These are phyloP conservation scores for Zygogramma bicolorata DNA, from an alignment of 2,888 invertebrate genomes.

Conservation along the genomic window DNA sequence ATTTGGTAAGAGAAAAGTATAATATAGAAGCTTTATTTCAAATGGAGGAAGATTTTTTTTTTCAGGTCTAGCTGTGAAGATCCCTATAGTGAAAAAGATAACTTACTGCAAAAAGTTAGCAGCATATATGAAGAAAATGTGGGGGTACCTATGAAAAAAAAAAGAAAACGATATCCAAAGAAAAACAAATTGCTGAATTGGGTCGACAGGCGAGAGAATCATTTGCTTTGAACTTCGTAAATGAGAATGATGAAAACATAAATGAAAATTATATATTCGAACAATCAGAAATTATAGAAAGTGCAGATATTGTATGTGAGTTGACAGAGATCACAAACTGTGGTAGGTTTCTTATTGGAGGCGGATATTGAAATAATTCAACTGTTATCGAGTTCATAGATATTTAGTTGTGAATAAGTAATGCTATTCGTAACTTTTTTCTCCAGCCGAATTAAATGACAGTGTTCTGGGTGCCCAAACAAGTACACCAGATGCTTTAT, in stretches of 20 bases:
- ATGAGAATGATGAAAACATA: slow-evolving; percentile 15
- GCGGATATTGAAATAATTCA: slow-evolving; percentile 1
- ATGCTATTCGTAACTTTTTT: not conserved
- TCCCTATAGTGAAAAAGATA: slow-evolving; percentile 18
- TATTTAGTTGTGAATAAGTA: not conserved
- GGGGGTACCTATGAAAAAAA: not conserved
- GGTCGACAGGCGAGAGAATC: slow-evolving; percentile 20
- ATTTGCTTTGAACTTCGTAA: slow-evolving; percentile 1
- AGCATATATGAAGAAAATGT: slow-evolving; percentile 17
- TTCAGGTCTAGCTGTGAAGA: slow-evolving; percentile 21
- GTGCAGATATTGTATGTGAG: not conserved
- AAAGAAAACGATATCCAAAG: not conserved
- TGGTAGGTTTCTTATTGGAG: slow-evolving; percentile 18
- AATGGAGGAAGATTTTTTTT: slow-evolving; percentile 9
- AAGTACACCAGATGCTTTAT: slow-evolving; percentile 3
- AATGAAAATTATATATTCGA: not conserved
- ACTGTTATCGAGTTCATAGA: slow-evolving; percentile 2
- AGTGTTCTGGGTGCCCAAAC: not conserved
- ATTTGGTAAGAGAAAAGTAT: slow-evolving; percentile 13
- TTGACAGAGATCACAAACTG: not conserved
- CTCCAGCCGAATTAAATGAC: not conserved
- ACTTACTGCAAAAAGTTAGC: slow-evolving; percentile 20
- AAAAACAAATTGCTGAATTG: slow-evolving; percentile 18
- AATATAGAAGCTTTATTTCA: slow-evolving; percentile 5
- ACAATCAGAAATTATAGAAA: not conserved